These are phyloP conservation scores for Ylistrum balloti DNA, from an alignment of 1,140 invertebrate genomes.

Conservation along the genomic window DNA sequence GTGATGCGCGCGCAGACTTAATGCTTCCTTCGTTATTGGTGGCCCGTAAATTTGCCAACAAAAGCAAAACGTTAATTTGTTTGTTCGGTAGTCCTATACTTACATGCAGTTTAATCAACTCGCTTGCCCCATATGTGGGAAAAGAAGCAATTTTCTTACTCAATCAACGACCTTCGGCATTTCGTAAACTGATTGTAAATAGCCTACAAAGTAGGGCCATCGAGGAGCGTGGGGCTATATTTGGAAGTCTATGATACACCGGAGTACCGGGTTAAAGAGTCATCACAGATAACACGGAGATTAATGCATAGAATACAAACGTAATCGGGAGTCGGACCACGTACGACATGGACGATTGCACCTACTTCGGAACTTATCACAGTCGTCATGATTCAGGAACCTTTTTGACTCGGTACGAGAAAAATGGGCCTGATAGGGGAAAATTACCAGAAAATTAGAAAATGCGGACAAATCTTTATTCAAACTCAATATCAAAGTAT, in stretches of 20 bases:
- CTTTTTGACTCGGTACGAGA: no score
- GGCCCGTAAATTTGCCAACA: neutral
- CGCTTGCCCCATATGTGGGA: neutral
- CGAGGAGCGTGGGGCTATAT: neutral
- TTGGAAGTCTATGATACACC: neutral
- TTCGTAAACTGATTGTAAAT: neutral
- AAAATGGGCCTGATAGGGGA: no score
- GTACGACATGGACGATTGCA: no score
- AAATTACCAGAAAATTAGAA: no score
- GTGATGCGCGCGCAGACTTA: no score
- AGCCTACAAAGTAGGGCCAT: neutral
- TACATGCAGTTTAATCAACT: neutral
- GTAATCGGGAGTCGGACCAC: neutral
- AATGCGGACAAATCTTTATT: no score
- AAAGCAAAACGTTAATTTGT: neutral
- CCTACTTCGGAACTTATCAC: no score
- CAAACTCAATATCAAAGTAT: no score
- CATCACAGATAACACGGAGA: neutral
- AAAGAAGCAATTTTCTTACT: neutral
- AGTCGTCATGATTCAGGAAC: no score
- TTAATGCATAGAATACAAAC: neutral
- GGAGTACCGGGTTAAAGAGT: neutral
- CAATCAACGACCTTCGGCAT: neutral
- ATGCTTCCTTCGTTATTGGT: no score
- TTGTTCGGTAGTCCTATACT: neutral